These are phyloP conservation scores for Lasioglossum leucozonium DNA, from an alignment of 2,888 invertebrate genomes.

Conservation along the genomic window DNA sequence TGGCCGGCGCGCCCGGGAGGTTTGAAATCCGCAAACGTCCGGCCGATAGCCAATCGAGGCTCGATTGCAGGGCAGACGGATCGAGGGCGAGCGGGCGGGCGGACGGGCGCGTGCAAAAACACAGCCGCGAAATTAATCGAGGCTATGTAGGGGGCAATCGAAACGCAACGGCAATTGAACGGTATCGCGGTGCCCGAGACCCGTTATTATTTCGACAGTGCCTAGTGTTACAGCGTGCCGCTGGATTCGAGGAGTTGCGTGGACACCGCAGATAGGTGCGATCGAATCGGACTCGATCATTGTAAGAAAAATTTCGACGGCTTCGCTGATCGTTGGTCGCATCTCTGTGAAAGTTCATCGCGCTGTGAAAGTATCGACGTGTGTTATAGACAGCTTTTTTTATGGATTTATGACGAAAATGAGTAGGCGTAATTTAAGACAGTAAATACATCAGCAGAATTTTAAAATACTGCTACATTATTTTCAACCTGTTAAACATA, in stretches of 20 bases:
- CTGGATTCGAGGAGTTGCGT: not conserved
- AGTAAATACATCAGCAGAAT: no score
- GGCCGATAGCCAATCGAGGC: slow-evolving; percentile 6
- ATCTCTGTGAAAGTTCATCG: no score
- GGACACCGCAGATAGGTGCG: no score
- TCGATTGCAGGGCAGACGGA: slow-evolving; percentile 6
- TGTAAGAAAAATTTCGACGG: no score
- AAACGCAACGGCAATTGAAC: slow-evolving; percentile 5
- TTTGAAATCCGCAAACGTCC: slow-evolving; percentile 2
- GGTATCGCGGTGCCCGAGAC: not conserved
- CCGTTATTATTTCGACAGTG: slow-evolving; percentile 2
- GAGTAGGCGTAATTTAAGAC: no score
- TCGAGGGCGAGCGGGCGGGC: not conserved
- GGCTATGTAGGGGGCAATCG: slow-evolving; percentile 18
- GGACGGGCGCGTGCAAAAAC: slow-evolving; percentile 2
- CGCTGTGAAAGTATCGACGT: no score
- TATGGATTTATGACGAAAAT: no score
- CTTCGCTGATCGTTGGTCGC: no score
- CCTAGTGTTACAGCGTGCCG: not conserved
- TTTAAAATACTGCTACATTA: no score
- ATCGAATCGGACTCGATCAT: no score
- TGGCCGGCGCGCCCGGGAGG: not conserved
- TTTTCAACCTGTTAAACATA: no score
- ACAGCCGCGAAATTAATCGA: slow-evolving; percentile 34
- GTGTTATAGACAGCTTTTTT: no score